Conservation (phyloP, 2,113 vertebrate genomes). For the Scophthalmus maximus region DNA sequence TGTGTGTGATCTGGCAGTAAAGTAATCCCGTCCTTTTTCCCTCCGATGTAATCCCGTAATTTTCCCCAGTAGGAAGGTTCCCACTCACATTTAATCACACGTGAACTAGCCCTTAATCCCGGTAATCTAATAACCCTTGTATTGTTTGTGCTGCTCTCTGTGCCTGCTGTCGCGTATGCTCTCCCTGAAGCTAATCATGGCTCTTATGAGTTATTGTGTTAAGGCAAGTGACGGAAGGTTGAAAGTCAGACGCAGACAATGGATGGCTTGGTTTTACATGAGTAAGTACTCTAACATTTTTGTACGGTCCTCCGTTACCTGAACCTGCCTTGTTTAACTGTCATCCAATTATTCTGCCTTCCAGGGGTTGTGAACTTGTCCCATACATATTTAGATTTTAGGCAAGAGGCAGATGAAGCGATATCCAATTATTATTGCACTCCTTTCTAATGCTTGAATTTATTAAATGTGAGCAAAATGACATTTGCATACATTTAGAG, state of each 20-base stretch:
- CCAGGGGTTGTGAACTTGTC: no score
- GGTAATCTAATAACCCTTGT: conserved; percentile 58
- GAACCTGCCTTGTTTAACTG: neutral
- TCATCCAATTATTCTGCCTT: no score
- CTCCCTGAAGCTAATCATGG: neutral
- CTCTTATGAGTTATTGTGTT: neutral
- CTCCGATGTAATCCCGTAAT: conserved; percentile 64
- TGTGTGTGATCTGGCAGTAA: neutral
- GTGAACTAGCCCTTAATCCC: conserved; percentile 52
- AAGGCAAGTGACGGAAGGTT: neutral
- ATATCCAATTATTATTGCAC: neutral
- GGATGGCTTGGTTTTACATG: neutral
- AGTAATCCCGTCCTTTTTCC: conserved; percentile 45
- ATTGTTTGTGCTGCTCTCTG: conserved; percentile 28
- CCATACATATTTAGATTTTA: neutral
- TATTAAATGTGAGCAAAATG: neutral
- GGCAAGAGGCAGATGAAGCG: neutral
- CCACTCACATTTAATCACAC: conserved; percentile 58
- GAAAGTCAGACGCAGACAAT: neutral
- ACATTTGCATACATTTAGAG: neutral
- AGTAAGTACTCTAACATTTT: neutral
- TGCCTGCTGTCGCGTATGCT: conserved; percentile 1
- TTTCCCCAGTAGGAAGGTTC: conserved; percentile 44
- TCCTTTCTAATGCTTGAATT: neutral
- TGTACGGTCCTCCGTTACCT: no score